A percentile compares a stretch with the other conserved stretches of the same genome.
Conservation (phyloP, 1,140 invertebrate species). For the Stegodyphus dumicola region DNA sequence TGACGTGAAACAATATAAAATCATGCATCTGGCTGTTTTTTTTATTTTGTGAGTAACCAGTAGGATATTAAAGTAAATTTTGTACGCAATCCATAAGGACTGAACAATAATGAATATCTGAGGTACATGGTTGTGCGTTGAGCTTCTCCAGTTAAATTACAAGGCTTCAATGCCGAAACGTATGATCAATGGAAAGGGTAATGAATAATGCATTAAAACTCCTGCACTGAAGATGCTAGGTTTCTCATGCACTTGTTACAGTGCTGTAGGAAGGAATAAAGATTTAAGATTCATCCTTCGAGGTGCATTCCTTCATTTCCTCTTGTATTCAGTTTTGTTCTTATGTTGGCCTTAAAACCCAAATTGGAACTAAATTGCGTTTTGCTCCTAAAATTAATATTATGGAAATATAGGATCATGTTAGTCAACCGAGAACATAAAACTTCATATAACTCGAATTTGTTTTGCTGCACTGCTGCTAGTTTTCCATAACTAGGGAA, state of each 20-base stretch:
- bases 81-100: no score
- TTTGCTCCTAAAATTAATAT: slow-evolving; percentile 39
- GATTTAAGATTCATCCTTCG: slow-evolving; percentile 4
- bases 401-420: slow-evolving; percentile 39
- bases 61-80: no score
- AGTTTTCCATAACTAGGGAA: no score
- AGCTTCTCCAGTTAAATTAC: no score
- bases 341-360: slow-evolving; percentile 22
- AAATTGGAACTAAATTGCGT: slow-evolving; percentile 43
- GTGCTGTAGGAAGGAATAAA: neutral
- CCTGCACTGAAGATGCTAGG: slow-evolving; percentile 17
- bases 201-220: slow-evolving; percentile 53
- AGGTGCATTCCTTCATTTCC: slow-evolving; percentile 7
- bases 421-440: slow-evolving; percentile 31
- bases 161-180: neutral
- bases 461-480: no score
- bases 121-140: no score
- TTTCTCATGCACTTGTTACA: slow-evolving; percentile 20
- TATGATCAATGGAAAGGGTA: slow-evolving; percentile 11
- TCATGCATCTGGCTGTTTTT: no score
- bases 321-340: slow-evolving; percentile 33
- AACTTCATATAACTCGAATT: neutral
- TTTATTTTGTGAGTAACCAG: no score
- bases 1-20: no score
- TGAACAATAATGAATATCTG: no score